Evolutionary conservation across 2,888 invertebrate species (phyloP).

Genomic region (Oscheius sp.): DNA sequence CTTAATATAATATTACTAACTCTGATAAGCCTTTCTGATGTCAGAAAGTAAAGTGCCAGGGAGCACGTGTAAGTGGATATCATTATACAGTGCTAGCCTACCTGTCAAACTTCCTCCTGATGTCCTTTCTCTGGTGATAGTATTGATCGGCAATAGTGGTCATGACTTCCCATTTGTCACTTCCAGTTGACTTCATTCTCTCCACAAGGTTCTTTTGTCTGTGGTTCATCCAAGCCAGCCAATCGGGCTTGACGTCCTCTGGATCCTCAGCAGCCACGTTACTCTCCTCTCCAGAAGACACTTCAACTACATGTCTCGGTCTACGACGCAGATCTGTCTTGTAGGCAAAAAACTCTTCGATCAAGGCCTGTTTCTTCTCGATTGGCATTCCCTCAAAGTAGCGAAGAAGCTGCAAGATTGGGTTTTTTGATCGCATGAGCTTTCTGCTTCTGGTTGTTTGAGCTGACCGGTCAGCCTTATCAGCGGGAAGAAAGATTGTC

Average conservation of each 20-base stretch:
- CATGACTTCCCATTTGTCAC: slow-evolving; percentile 47
- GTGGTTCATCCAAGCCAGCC: slow-evolving; percentile 45
- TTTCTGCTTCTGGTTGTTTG: slow-evolving; percentile 1
- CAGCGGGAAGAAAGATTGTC: slow-evolving; percentile 14
- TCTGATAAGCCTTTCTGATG: too few species aligned
- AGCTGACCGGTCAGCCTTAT: slow-evolving; percentile 14
- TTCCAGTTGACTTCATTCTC: slow-evolving; percentile 30
- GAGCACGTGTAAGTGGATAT: too few species aligned
- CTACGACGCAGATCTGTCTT: slow-evolving; percentile 39
- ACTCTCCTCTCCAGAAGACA: slow-evolving; percentile 7
- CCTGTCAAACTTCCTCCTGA: slow-evolving; percentile 43
- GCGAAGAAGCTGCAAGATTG: slow-evolving; percentile 39
- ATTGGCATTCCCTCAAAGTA: slow-evolving; percentile 45
- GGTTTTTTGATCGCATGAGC: background rate
- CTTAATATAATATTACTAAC: background rate
- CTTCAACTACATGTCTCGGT: slow-evolving; percentile 23
- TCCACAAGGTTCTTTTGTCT: slow-evolving; percentile 15
- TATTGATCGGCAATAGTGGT: slow-evolving; percentile 47
- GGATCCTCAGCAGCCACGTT: slow-evolving; percentile 38
- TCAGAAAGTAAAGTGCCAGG: too few species aligned
- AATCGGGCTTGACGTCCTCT: slow-evolving; percentile 36
- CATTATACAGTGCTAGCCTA: background rate
- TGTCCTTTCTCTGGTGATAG: slow-evolving; percentile 49
- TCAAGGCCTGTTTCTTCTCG: slow-evolving; percentile 41
- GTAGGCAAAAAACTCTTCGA: slow-evolving; percentile 47